Conservation (phyloP, 2,888 invertebrate genomes). For the Polietes domitor region DNA sequence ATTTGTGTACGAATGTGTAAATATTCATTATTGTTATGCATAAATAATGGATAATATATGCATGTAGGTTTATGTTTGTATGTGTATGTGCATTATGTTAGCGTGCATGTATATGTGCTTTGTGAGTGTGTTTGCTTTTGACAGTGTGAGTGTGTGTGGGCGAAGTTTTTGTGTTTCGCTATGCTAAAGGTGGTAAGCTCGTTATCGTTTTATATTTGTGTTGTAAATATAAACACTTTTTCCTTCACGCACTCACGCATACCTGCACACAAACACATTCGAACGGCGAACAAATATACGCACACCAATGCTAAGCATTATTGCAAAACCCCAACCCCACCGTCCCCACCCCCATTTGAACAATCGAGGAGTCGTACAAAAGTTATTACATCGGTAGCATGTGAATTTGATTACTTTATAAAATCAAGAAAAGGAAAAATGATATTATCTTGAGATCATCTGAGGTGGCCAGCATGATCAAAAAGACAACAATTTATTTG, state of each 20-base stretch:
- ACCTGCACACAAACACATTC: not conserved
- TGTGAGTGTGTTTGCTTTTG: not conserved
- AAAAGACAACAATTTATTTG: too few species aligned
- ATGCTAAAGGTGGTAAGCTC: constrained; percentile 35
- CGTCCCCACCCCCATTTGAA: not conserved
- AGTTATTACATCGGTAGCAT: too few species aligned
- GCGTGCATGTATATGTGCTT: constrained; percentile 8
- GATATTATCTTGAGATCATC: too few species aligned
- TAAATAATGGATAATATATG: constrained; percentile 74
- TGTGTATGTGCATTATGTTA: constrained; percentile 17
- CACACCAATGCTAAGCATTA: not conserved
- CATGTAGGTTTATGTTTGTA: constrained; percentile 31
- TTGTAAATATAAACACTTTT: constrained; percentile 28
- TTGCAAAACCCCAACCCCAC: too few species aligned
- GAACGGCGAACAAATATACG: not conserved
- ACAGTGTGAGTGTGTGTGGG: not conserved
- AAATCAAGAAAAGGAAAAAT: too few species aligned
- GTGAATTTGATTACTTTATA: too few species aligned
- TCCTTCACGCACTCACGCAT: constrained; percentile 15
- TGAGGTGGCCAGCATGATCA: too few species aligned
- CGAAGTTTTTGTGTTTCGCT: not conserved
- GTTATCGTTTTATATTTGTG: constrained; percentile 39
- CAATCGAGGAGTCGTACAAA: not conserved
- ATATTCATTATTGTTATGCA: constrained; percentile 80
- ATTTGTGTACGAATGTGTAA: constrained; percentile 54